Evolutionary conservation across 2,888 invertebrate genomes (phyloP).

Genomic region (Pristionchus japonicus): DNA sequence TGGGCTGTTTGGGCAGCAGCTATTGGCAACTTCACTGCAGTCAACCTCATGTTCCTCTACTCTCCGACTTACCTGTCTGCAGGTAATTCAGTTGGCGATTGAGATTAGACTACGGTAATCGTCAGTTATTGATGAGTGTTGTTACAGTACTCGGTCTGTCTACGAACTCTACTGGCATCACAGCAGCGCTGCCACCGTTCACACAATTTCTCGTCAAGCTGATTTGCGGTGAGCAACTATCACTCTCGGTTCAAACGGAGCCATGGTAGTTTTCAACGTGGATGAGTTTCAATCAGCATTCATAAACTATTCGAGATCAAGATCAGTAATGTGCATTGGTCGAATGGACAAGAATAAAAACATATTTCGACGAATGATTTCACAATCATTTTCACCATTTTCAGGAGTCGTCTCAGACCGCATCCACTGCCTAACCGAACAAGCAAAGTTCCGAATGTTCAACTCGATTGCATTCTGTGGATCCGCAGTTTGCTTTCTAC

Average conservation of each 20-base stretch:
- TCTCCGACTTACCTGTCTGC: slow-evolving; percentile 58
- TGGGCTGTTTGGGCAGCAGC: slow-evolving; percentile 69
- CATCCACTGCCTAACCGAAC: slow-evolving; percentile 60
- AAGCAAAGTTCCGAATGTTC: slow-evolving; percentile 65
- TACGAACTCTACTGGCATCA: slow-evolving; percentile 69
- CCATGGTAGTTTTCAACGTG: no score
- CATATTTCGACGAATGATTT: not conserved
- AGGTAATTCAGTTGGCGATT: not conserved
- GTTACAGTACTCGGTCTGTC: slow-evolving; percentile 69
- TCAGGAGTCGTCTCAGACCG: slow-evolving; percentile 52
- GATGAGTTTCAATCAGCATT: no score
- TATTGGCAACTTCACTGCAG: slow-evolving; percentile 65
- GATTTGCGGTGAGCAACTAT: slow-evolving; percentile 54
- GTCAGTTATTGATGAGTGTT: not conserved
- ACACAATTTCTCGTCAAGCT: slow-evolving; percentile 71
- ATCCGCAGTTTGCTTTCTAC: slow-evolving; percentile 52
- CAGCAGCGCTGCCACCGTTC: slow-evolving; percentile 72
- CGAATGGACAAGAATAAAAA: no score
- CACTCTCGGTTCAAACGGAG: no score
- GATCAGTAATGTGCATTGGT: no score
- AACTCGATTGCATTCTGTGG: slow-evolving; percentile 67
- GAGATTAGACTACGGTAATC: not conserved
- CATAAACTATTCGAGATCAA: no score
- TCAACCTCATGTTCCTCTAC: slow-evolving; percentile 68
- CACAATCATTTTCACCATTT: not conserved